These are phyloP conservation scores for Dipus sagitta DNA, from an alignment of 2,797 vertebrate species.

Conservation along the genomic window DNA sequence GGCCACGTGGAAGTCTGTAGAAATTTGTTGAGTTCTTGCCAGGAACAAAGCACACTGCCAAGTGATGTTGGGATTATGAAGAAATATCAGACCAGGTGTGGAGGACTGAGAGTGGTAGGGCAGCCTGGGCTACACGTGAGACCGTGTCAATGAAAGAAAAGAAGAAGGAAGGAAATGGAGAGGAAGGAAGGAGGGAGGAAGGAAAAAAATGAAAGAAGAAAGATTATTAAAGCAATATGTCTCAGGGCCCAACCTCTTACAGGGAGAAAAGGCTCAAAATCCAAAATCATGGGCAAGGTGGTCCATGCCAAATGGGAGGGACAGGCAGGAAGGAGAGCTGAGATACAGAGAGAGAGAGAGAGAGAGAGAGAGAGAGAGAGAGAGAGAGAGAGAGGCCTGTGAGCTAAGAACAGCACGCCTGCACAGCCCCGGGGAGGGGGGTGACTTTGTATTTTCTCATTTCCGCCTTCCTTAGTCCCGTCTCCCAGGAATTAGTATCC, in stretches of 20 bases:
- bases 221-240: background rate
- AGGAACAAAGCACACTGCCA: background rate
- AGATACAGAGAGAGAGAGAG: background rate
- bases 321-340: background rate
- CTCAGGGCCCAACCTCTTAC: background rate
- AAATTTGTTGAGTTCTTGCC: background rate
- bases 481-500: background rate
- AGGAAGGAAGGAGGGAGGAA: background rate
- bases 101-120: background rate
- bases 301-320: background rate
- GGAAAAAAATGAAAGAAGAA: background rate
- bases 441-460: background rate
- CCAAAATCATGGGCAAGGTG: background rate
- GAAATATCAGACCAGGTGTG: background rate
- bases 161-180: background rate
- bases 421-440: too few species aligned
- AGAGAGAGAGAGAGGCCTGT: background rate
- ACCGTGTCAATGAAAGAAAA: background rate
- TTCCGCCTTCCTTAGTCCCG: background rate
- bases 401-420: background rate
- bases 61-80: background rate
- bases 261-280: background rate
- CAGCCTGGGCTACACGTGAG: background rate
- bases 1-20: background rate
- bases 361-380: background rate